Evolutionary conservation across 2,113 vertebrate genomes (phyloP), one percentile per base, ranked within the genome.

Genomic region (Zapornia atra): DNA sequence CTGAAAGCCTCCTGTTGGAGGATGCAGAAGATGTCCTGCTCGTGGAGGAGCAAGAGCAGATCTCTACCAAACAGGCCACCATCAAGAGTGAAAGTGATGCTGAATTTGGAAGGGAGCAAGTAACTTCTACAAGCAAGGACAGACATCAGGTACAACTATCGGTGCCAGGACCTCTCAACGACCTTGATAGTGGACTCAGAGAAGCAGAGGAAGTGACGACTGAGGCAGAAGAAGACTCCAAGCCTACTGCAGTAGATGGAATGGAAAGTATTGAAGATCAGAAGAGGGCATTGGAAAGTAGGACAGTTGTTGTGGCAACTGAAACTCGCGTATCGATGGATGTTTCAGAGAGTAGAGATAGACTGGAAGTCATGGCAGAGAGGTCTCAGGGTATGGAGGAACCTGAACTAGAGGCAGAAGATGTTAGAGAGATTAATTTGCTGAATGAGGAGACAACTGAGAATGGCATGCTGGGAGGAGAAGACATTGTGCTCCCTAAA

Each of bases 101-200:
- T 59, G 81, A 89, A 26, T 83, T 85, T 80, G 92, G 93, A 57
- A 83, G 82, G 42, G 86, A 95, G 53, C 79, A 90, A 31, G 64
- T 80, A 7, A 15, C 60, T 68, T 76, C 83, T 44, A 18, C 9
- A 59, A 57, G 26, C 59, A 54, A 70, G 80, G 94, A 77, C 29
- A 25, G 91, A 63, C 51, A 64, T 36, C 82, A 71, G 64, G 57
- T 20, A 24, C 56, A 95, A 77, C 40, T 72, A 16, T 42, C 20
- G 2, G 21, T 60, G 59, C 88, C 87, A 86, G 84, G 66, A 38
- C 60, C 0, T 77, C 60, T 36, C 3, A 1, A 20, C 44, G 77
- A 64, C n/a, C 75, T 73, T 38, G 48, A 15, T 1, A 60, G 51
- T n/a, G 68, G 90, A 59, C 54, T 82, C 71, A 48, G 69, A 80